These are phyloP conservation scores for Bombus picipes DNA, from an alignment of 1,140 invertebrate genomes.

Conservation along the genomic window DNA sequence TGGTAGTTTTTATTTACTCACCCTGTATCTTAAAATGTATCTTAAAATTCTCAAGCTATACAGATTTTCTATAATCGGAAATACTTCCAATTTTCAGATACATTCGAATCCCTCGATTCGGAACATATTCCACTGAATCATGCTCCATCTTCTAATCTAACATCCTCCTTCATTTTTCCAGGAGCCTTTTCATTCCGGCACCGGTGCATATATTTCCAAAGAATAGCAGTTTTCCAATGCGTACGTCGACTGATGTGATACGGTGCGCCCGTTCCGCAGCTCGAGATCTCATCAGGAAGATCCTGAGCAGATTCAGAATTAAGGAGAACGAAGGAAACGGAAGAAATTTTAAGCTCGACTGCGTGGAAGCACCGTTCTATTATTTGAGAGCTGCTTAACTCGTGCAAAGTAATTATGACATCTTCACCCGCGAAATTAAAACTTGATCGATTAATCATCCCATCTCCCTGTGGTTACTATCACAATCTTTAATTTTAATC, in stretches of 20 bases:
- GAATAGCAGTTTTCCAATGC: slow-evolving; percentile 5
- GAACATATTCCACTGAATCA: background rate
- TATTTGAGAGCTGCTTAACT: slow-evolving; percentile 9
- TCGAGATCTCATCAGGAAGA: slow-evolving; percentile 19
- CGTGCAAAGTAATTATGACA: background rate
- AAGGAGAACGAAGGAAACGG: slow-evolving; percentile 3
- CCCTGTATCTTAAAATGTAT: too few relatives aligned
- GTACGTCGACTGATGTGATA: slow-evolving; percentile 16
- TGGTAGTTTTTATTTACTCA: too few relatives aligned
- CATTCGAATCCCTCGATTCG: background rate
- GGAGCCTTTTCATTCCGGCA: background rate
- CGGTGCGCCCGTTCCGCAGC: slow-evolving; percentile 3
- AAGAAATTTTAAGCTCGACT: slow-evolving; percentile 8
- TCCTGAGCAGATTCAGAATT: background rate
- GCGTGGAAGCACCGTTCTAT: background rate
- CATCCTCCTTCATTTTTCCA: background rate
- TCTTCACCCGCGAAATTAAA: slow-evolving; percentile 1
- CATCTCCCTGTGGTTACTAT: background rate
- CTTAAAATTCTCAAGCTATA: background rate
- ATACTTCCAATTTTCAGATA: background rate
- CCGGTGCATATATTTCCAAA: background rate
- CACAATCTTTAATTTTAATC: background rate
- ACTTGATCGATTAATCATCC: background rate
- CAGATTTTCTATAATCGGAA: background rate
- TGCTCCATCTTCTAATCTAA: background rate